Evolutionary conservation across 2,888 invertebrate species (phyloP), one percentile per base, ranked within the genome.

Genomic region (Apamea sordens): DNA sequence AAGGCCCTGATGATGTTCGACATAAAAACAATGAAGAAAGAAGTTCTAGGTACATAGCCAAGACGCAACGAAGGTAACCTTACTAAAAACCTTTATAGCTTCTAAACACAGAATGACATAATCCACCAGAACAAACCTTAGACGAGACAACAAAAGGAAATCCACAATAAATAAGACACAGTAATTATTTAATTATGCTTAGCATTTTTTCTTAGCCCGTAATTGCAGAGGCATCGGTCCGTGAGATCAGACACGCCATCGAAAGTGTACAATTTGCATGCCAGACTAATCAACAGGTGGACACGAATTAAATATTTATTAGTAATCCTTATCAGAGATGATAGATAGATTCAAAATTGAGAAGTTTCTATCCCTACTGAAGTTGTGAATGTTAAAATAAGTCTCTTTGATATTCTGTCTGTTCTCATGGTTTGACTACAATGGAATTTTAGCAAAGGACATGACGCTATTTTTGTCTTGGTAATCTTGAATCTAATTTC

Each of bases 231-330:
- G 87, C 91, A 91, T 79, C 89, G 74, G 82, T 71, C 87, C 90
- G 89, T 92, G 86, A 88, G 89, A 88, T 87, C 85, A 85, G 82
- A 74, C 88, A 91, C 86, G 85, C 84, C 70, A 85, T 81, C 81
- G 86, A 87, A 88, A 88, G 88, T 85, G 67, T 81, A 77, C 65
- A 73, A 87, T 91, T 88, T 89, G 86, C 88, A 91, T 91, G 81
- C 81, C 79, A 41, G 28, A 77, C 50, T 82, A 85, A 89, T 83
- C 78, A 77, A 73, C 61, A 53, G 64, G 69, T 64, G 64, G 64
- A 63, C 44, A 24, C 24, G 41, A 68, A 77, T 71, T 67, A 65
- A 56, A 36, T 41, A 64, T 56, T 56, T 36, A 68, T 75, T 68
- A 8, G 24, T 53, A 28, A n/a, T 61, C 73, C 56, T 73, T n/a